Percentiles rank a stretch among this genome's conserved stretches.
phyloP scores from a whole-genome alignment of 2,113 vertebrate genomes.

The Callospermophilus lateralis region DNA sequence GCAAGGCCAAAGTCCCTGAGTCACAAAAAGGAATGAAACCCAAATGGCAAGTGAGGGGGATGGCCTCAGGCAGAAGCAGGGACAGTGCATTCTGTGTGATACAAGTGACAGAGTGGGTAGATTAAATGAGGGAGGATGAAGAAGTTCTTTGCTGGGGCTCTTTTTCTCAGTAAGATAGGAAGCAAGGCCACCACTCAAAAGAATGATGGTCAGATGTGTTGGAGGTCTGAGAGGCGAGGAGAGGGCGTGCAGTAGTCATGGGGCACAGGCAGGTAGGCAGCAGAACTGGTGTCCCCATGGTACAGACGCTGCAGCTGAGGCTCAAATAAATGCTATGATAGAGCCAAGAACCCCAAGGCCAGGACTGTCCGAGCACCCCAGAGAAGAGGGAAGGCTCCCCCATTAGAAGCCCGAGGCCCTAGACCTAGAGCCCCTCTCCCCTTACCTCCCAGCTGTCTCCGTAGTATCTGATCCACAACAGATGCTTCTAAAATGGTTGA shows the following conservation, averaged over 20 bases:
- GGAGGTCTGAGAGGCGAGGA: background rate
- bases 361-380: background rate
- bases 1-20: background rate
- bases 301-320: background rate
- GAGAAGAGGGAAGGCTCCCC: background rate
- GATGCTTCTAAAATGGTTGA: background rate
- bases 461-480: background rate
- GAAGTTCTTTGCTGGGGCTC: background rate
- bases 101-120: background rate
- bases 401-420: background rate
- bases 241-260: background rate
- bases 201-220: background rate
- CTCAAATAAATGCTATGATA: background rate
- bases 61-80: background rate
- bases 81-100: background rate
- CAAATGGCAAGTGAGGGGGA: background rate
- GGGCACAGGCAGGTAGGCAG: background rate
- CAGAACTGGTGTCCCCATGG: background rate
- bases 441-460: background rate
- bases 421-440: too few relatives aligned
- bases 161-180: background rate
- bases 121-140: background rate
- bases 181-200: background rate
- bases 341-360: background rate
- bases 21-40: background rate